A percentile compares a stretch with the other conserved stretches of the same genome.
These are phyloP conservation scores for Brachyalestes nurse DNA, from an alignment of 2,797 vertebrate genomes.

Conservation along the genomic window DNA sequence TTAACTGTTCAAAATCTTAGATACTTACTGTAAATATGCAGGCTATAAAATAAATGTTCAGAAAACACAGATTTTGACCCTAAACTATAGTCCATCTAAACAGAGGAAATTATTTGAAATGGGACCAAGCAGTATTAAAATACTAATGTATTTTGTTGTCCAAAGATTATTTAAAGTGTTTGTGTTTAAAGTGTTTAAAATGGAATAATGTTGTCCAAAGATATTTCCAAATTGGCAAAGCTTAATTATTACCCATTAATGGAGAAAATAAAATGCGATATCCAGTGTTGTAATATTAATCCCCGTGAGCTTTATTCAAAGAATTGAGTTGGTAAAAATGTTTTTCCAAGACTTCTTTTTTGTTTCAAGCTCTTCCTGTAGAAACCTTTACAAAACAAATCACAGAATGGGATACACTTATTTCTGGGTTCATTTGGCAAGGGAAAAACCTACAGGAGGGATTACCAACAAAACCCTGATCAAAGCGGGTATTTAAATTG, in stretches of 20 bases:
- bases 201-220: slow-evolving; percentile 16
- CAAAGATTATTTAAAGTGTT: too few species aligned
- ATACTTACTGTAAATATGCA: too few species aligned
- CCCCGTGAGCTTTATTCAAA: slow-evolving; percentile 18
- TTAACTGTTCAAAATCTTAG: too few species aligned
- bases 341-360: not conserved
- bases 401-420: not conserved
- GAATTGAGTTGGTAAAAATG: slow-evolving; percentile 28
- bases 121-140: slow-evolving; percentile 11
- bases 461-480: too few species aligned
- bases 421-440: slow-evolving; percentile 33
- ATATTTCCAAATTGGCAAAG: not conserved
- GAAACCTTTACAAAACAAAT: slow-evolving; percentile 22
- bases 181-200: too few species aligned
- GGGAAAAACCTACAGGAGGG: slow-evolving; percentile 31
- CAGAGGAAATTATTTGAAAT: slow-evolving; percentile 8
- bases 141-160: slow-evolving; percentile 30
- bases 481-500: too few species aligned
- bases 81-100: slow-evolving; percentile 12
- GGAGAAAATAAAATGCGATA: slow-evolving; percentile 6
- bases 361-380: slow-evolving; percentile 21
- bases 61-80: slow-evolving; percentile 34
- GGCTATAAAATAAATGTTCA: not conserved
- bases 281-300: not conserved
- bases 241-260: not conserved